These are phyloP conservation scores for Lasioglossum oenotherae DNA, from an alignment of 2,888 invertebrate species.

Conservation along the genomic window DNA sequence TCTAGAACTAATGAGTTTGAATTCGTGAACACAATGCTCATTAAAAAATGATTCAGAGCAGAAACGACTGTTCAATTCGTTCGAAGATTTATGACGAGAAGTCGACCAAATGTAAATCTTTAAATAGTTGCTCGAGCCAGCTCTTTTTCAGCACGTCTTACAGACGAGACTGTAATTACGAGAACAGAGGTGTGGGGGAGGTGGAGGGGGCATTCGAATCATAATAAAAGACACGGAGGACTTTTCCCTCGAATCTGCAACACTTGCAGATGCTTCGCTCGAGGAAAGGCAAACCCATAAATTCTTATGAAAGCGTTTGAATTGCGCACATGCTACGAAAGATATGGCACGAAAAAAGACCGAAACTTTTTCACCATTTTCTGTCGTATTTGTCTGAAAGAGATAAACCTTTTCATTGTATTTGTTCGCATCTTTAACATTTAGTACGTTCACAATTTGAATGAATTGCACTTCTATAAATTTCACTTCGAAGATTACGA, in stretches of 20 bases:
- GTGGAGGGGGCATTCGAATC: background rate
- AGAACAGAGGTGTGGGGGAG: background rate
- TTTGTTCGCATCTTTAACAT: background rate
- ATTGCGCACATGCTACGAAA: background rate
- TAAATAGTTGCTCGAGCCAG: background rate
- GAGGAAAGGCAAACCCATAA: conserved; percentile 3
- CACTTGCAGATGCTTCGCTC: background rate
- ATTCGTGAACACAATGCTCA: too few relatives aligned
- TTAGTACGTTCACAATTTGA: background rate
- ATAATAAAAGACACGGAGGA: background rate
- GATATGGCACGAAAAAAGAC: background rate
- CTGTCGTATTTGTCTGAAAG: background rate
- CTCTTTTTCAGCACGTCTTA: background rate
- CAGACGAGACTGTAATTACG: background rate
- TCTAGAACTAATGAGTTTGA: too few relatives aligned
- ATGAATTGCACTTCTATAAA: too few relatives aligned
- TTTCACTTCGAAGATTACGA: too few relatives aligned
- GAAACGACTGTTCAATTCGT: too few relatives aligned
- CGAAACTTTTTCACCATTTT: background rate
- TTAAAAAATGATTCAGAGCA: too few relatives aligned
- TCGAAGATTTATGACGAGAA: too few relatives aligned
- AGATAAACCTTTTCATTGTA: background rate
- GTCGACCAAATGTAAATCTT: too few relatives aligned
- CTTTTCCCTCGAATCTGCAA: background rate
- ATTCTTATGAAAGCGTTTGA: background rate